Evolutionary conservation across 2,888 invertebrate genomes (phyloP).

Genomic region (Dolichopus griseipennis): DNA sequence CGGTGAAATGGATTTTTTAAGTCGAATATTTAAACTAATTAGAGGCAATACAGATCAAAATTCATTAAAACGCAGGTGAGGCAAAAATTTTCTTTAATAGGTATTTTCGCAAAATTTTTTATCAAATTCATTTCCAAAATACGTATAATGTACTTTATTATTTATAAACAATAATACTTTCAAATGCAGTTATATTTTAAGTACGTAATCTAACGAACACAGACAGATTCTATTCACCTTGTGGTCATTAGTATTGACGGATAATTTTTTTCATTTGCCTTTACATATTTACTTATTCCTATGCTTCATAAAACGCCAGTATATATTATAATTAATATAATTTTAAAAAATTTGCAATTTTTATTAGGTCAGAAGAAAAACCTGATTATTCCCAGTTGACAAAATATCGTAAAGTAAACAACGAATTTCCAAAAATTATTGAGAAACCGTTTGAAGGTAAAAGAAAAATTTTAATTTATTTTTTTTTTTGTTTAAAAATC

Average conservation of each 20-base stretch:
- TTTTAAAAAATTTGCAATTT: constrained; percentile 12
- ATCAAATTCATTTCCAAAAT: neutral
- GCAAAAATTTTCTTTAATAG: too few species aligned
- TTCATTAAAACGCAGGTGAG: constrained; percentile 9
- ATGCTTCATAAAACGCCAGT: too few species aligned
- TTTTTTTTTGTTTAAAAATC: neutral
- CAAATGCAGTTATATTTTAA: neutral
- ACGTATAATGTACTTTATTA: neutral
- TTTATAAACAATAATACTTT: neutral
- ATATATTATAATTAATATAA: neutral
- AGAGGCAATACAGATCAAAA: neutral
- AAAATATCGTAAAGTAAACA: constrained; percentile 34
- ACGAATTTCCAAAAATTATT: constrained; percentile 32
- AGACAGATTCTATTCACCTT: neutral
- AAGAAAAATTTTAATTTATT: neutral
- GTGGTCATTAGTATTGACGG: neutral
- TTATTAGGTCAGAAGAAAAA: constrained; percentile 24
- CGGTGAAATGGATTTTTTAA: constrained; percentile 7
- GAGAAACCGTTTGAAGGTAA: constrained; percentile 30
- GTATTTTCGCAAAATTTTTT: neutral
- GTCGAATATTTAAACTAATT: neutral
- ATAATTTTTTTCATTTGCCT: neutral
- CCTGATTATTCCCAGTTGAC: constrained; percentile 27
- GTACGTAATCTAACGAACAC: neutral
- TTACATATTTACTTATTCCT: too few species aligned